Evolutionary conservation across 2,797 vertebrate genomes (phyloP), one percentile per base, ranked within the genome.

Genomic region (Phaenicophaeus curvirostris): DNA sequence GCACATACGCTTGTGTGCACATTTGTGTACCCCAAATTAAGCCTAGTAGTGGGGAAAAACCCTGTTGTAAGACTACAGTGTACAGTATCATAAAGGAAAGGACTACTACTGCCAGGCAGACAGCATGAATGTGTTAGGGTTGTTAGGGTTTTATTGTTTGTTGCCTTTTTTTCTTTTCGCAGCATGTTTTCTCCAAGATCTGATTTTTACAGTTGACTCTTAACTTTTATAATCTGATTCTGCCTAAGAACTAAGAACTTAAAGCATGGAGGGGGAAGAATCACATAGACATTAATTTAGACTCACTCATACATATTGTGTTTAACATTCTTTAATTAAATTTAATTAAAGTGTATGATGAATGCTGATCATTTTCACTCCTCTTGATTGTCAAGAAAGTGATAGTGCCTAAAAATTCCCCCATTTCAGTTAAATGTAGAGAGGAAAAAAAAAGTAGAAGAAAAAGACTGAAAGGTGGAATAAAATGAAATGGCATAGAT

Each of bases 241-340:
- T 93, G 87, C 53, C 89, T 84, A 91, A 35, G 11, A 96, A 85
- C 13, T 42, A 65, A 94, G 35, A 83, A 67, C 18, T 93, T 92
- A 71, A 74, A 83, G 55, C 17, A 1, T 33, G n/a, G n/a, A 85
- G 51, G 61, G 66, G 53, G 77, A 85, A 41, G 50, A 84, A 51
- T 87, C 93, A 44, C 28, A 68, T 3, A 30, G 69, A 37, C 58
- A 48, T 11, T 11, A 31, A 93, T 58, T 72, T 92, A 83, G 87
- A 72, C 85, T 35, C 58, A 66, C 12, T 87, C 33, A 19, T 84
- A 90, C 9, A 2, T 62, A 68, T 44, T 58, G 28, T 87, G 75
- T 87, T 68, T 89, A 93, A 76, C 41, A 80, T 80, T 86, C 77
- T 95, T 93, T 95, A 92, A 96, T 96, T 94, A 87, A 94, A 96